Evolutionary conservation across 2,888 invertebrate genomes (phyloP).

Genomic region (Cistogaster globosa): DNA sequence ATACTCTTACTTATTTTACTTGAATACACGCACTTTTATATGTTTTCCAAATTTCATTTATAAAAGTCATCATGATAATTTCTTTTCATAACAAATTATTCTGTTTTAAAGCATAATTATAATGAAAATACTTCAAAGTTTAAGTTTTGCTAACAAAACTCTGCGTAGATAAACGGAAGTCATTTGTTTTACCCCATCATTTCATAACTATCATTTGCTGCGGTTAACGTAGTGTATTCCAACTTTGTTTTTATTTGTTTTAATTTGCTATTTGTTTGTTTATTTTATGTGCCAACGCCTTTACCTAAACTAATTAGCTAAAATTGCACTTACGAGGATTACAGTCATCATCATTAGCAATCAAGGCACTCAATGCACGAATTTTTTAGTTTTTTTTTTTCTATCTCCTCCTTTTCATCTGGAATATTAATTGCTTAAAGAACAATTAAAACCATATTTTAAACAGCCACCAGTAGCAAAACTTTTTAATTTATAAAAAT

Average conservation of each 20-base stretch:
- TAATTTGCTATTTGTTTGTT: constrained; percentile 10
- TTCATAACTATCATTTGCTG: constrained; percentile 30
- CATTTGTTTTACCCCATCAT: constrained; percentile 52
- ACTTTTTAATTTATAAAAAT: neutral
- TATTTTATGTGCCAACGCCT: constrained; percentile 26
- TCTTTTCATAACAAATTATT: neutral
- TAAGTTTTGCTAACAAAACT: neutral
- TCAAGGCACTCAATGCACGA: neutral
- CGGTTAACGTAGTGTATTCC: neutral
- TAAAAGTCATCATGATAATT: too few relatives aligned
- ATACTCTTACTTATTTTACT: too few relatives aligned
- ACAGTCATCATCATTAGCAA: constrained; percentile 11
- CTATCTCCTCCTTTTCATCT: neutral
- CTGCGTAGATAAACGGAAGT: constrained; percentile 29
- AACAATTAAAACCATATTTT: constrained; percentile 23
- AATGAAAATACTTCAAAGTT: too few relatives aligned
- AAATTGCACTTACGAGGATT: constrained; percentile 41
- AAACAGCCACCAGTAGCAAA: neutral
- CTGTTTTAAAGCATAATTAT: neutral
- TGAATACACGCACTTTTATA: too few relatives aligned
- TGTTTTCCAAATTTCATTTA: too few relatives aligned
- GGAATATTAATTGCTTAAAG: neutral
- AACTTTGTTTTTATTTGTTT: constrained; percentile 7
- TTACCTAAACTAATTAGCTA: constrained; percentile 52
- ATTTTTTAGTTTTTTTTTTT: neutral